Evolutionary conservation across 2,797 vertebrate species (phyloP).

Genomic region (Peromyscus attwateri): DNA sequence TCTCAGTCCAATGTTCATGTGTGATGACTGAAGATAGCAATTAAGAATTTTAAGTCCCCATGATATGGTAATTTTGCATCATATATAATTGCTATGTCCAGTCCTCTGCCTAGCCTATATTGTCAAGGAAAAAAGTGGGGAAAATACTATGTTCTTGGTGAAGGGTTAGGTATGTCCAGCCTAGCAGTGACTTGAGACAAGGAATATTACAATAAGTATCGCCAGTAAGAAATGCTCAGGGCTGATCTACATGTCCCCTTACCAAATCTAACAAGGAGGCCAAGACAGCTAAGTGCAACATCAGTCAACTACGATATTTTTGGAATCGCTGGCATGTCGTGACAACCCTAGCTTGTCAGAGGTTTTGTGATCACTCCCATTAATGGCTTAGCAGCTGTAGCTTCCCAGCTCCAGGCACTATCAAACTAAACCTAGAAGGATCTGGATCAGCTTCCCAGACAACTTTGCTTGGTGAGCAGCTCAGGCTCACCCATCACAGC

Average conservation of each 20-base stretch:
- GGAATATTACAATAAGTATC: neutral
- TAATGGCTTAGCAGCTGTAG: neutral
- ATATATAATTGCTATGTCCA: neutral
- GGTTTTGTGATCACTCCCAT: neutral
- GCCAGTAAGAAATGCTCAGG: neutral
- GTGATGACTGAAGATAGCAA: conserved; percentile 46
- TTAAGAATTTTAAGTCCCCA: neutral
- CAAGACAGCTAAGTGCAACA: neutral
- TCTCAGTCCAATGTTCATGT: neutral
- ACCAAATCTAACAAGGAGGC: neutral
- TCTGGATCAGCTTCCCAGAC: neutral
- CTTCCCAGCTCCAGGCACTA: neutral
- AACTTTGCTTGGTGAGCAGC: neutral
- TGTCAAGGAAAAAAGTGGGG: neutral
- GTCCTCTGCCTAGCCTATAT: neutral
- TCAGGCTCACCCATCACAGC: neutral
- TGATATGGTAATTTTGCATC: neutral
- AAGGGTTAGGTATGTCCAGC: neutral
- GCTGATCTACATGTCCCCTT: neutral
- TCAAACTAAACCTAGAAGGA: neutral
- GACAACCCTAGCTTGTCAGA: neutral
- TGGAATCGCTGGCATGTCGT: neutral
- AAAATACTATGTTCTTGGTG: neutral
- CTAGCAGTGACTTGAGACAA: neutral
- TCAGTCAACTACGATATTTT: neutral